Conservation (phyloP, 2,797 vertebrate genomes). For the Lepidocolaptes lacrymiger region DNA sequence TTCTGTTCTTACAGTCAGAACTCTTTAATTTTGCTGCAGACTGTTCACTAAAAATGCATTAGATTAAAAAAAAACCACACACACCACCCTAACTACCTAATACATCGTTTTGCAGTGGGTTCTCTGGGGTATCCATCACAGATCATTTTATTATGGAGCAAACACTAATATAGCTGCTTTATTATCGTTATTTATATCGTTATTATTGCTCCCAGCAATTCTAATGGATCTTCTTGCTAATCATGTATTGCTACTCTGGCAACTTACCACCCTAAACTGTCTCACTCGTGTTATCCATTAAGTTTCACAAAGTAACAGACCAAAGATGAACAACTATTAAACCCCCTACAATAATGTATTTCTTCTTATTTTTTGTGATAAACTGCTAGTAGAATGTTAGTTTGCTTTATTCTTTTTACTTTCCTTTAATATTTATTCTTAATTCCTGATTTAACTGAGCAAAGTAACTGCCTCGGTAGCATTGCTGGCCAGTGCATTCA, state of each 20-base stretch:
- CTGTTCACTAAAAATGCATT: not conserved
- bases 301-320: not conserved
- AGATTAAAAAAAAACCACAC: not conserved
- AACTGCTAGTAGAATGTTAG: not conserved
- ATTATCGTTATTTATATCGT: not conserved
- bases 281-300: not conserved
- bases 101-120: fast-evolving
- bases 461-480: not conserved
- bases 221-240: not conserved
- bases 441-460: not conserved
- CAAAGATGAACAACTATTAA: not conserved
- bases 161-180: not conserved
- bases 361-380: not conserved
- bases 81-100: not conserved
- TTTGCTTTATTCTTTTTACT: not conserved
- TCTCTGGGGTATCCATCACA: not conserved
- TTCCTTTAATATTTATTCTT: not conserved
- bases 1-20: fast-evolving
- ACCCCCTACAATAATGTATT: not conserved
- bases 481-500: not conserved
- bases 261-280: not conserved
- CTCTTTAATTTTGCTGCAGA: not conserved
- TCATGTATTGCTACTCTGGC: not conserved
- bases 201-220: not conserved
- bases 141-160: not conserved